Evolutionary conservation across 1,140 invertebrate genomes (phyloP).

Genomic region (Bombus pyrosoma): DNA sequence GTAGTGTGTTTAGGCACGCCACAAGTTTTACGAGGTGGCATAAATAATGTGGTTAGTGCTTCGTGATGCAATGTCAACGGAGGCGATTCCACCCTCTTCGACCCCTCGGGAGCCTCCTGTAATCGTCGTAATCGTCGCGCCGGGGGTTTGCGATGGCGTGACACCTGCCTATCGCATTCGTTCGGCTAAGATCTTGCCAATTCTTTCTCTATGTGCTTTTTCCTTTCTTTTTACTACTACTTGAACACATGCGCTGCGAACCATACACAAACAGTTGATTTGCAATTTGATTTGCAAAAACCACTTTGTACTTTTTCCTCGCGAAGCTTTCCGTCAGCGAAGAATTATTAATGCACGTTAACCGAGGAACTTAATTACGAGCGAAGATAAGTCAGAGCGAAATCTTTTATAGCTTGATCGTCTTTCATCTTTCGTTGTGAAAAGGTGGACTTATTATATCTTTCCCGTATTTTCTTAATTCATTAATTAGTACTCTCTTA

Average conservation of each 20-base stretch:
- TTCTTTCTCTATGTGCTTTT: not conserved
- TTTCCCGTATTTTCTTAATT: not conserved
- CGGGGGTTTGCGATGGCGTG: conserved; percentile 63
- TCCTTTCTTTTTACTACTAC: too few species aligned
- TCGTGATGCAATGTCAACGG: conserved; percentile 79
- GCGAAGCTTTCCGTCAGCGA: not conserved
- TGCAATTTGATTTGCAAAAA: not conserved
- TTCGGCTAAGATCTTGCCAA: conserved; percentile 23
- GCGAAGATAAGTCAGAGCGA: not conserved
- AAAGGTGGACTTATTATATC: not conserved
- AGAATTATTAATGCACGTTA: not conserved
- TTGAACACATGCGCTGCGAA: not conserved
- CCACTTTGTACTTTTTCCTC: not conserved
- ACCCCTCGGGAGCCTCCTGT: conserved; percentile 40
- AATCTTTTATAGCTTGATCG: not conserved
- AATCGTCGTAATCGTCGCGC: conserved; percentile 68
- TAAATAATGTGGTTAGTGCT: conserved; percentile 81
- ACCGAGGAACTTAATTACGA: not conserved
- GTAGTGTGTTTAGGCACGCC: conserved; percentile 75
- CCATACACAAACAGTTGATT: not conserved
- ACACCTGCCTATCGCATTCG: conserved; percentile 65
- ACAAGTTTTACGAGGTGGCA: conserved; percentile 81
- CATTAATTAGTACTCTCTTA: too few species aligned
- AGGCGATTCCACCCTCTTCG: conserved; percentile 61
- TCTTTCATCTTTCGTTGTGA: not conserved